phyloP scores from a whole-genome alignment of 2,888 invertebrate genomes.

The Saturnia pavonia region DNA sequence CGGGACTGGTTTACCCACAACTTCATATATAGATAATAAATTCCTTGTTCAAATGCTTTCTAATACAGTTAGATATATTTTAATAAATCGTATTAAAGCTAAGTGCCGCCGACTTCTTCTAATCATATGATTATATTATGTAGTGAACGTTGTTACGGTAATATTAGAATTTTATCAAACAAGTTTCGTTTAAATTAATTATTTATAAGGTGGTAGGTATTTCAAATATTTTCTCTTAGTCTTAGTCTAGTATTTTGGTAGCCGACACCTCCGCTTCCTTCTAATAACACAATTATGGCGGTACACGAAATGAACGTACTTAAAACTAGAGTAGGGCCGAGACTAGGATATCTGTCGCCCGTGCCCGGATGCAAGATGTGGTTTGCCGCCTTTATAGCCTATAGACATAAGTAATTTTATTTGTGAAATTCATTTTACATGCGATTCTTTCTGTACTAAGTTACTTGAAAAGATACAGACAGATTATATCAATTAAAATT shows the following conservation, averaged over 20 bases:
- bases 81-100: not conserved
- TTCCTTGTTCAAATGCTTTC: constrained; percentile 50
- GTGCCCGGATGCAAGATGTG: too few species aligned
- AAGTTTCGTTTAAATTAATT: not conserved
- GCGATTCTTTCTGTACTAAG: too few species aligned
- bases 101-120: not conserved
- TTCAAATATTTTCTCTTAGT: not conserved
- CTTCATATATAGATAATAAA: constrained; percentile 16
- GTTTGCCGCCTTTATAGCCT: too few species aligned
- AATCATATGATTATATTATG: not conserved
- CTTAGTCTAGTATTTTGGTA: not conserved
- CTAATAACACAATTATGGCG: not conserved
- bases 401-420: too few species aligned
- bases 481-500: too few species aligned
- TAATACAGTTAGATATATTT: constrained; percentile 29
- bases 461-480: too few species aligned
- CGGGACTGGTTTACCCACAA: constrained; percentile 56
- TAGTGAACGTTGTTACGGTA: not conserved
- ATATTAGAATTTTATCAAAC: not conserved
- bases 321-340: too few species aligned
- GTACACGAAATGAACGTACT: not conserved
- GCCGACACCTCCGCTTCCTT: not conserved
- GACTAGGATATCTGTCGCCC: too few species aligned
- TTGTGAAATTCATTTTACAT: too few species aligned
- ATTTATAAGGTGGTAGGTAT: not conserved